Conservation (phyloP, 2,797 vertebrate genomes). For the Enteromius viviparus region DNA sequence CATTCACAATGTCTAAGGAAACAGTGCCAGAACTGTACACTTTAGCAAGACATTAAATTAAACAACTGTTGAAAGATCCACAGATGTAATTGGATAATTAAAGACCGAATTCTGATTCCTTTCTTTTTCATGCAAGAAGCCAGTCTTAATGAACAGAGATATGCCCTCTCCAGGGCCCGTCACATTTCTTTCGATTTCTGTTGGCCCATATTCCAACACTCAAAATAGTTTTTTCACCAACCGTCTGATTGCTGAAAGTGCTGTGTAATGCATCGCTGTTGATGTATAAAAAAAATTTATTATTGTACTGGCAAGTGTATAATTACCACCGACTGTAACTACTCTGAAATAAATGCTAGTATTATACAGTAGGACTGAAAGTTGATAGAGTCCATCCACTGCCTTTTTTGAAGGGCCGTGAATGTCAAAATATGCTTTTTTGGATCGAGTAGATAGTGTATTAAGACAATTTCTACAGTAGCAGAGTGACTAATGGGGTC, state of each 20-base stretch:
- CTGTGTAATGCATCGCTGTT: background rate
- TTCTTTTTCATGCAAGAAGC: slow-evolving; percentile 13
- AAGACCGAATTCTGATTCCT: background rate
- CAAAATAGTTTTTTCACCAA: slow-evolving; percentile 17
- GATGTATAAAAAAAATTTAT: background rate
- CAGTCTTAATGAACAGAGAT: slow-evolving; percentile 37
- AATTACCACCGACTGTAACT: background rate
- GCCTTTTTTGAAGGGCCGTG: background rate
- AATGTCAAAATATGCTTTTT: background rate
- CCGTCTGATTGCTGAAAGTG: background rate
- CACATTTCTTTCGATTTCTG: slow-evolving; percentile 18
- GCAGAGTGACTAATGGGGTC: background rate
- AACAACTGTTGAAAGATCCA: slow-evolving; percentile 18
- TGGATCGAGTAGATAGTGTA: background rate
- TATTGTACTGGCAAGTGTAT: background rate
- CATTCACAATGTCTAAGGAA: slow-evolving; percentile 16
- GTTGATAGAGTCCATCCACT: background rate
- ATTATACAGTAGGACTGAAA: background rate
- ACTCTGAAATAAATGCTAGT: background rate
- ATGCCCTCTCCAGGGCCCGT: background rate
- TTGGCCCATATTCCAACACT: slow-evolving; percentile 33
- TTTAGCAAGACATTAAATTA: slow-evolving; percentile 9
- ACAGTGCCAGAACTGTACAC: slow-evolving; percentile 14
- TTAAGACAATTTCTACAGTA: background rate
- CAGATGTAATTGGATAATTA: background rate